Percentiles rank a stretch among this genome's conserved stretches.
These are phyloP conservation scores for Seira ritae DNA, from an alignment of 2,888 invertebrate genomes.

Conservation along the genomic window DNA sequence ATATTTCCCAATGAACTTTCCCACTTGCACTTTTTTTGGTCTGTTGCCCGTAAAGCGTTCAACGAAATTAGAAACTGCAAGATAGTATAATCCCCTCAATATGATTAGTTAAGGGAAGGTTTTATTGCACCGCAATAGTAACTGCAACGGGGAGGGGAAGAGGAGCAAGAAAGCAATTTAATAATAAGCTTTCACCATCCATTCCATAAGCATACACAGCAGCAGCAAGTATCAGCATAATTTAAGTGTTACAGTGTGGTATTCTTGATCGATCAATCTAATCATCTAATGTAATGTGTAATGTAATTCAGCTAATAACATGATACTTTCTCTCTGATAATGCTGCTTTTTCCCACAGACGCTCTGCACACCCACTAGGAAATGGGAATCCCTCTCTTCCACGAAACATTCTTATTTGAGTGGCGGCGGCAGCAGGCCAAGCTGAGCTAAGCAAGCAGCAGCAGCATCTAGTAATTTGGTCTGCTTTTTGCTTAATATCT, in stretches of 20 bases:
- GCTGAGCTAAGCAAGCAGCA: neutral
- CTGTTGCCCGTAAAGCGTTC: too few species aligned
- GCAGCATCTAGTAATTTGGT: conserved; percentile 56
- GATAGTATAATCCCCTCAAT: too few species aligned
- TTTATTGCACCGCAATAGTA: too few species aligned
- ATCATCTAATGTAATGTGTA: conserved; percentile 67
- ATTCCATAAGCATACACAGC: neutral
- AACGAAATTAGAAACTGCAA: too few species aligned
- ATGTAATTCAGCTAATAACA: conserved; percentile 67
- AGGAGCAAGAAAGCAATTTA: neutral
- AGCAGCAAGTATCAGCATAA: conserved; percentile 9
- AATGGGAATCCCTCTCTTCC: neutral
- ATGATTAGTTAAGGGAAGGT: too few species aligned
- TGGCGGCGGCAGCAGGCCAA: conserved; percentile 49
- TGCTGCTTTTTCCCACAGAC: conserved; percentile 21
- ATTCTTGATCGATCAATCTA: conserved; percentile 64
- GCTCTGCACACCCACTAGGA: neutral
- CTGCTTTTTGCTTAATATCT: conserved; percentile 61
- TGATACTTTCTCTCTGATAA: conserved; percentile 35
- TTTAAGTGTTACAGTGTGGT: conserved; percentile 20
- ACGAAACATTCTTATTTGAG: conserved; percentile 34
- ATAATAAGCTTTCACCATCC: conserved; percentile 26
- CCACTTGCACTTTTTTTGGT: too few species aligned
- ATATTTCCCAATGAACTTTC: too few species aligned
- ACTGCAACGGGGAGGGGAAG: too few species aligned